Evolutionary conservation across 2,797 vertebrate species (phyloP).

Genomic region (Cryptoprocta ferox): DNA sequence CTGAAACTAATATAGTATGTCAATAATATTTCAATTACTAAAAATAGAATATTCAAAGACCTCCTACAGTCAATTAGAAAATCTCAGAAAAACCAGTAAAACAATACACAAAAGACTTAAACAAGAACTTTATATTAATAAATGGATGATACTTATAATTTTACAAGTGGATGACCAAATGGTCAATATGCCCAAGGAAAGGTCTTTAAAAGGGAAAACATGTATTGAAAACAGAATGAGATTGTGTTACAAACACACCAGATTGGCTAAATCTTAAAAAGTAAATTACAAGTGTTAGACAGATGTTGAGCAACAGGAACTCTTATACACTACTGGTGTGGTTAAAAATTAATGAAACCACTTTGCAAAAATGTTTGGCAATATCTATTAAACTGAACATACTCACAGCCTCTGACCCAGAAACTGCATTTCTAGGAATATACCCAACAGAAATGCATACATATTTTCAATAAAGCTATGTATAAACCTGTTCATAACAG

Average conservation of each 20-base stretch:
- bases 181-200: background rate
- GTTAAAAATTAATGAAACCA: background rate
- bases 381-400: background rate
- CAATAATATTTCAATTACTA: background rate
- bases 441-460: background rate
- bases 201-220: background rate
- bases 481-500: background rate
- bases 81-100: background rate
- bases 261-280: background rate
- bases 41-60: background rate
- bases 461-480: background rate
- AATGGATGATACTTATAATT: background rate
- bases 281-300: background rate
- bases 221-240: background rate
- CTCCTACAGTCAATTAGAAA: background rate
- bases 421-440: background rate
- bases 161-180: background rate
- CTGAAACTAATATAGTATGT: background rate
- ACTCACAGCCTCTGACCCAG: background rate
- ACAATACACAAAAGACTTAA: background rate
- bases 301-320: background rate
- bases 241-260: background rate
- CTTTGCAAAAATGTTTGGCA: background rate
- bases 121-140: background rate
- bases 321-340: background rate